Conservation (phyloP, 2,113 vertebrate genomes). For the Atherinomorus stipes region DNA sequence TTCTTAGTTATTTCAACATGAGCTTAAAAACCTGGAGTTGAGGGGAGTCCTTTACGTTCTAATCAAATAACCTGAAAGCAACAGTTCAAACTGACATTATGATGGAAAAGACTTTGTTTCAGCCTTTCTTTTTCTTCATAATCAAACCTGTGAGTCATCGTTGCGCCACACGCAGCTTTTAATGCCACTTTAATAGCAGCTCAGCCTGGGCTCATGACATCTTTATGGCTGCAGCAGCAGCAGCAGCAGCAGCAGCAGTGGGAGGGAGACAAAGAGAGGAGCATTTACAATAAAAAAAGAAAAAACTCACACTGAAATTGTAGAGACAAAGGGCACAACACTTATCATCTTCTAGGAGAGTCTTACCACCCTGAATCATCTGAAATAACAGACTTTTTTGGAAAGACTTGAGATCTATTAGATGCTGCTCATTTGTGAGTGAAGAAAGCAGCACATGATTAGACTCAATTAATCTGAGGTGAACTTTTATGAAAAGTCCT, state of each 20-base stretch:
- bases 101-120: neutral
- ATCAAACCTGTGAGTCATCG: conserved; percentile 39
- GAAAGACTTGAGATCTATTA: no score
- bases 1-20: no score
- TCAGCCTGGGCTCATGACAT: conserved; percentile 4
- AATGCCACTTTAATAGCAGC: conserved; percentile 26
- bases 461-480: no score
- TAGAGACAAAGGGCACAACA: neutral
- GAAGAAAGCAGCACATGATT: no score
- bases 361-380: no score
- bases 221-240: neutral
- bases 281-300: neutral
- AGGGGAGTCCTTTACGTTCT: no score
- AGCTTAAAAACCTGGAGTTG: no score
- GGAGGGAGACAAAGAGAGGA: neutral
- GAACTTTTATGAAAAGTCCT: no score
- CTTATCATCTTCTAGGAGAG: neutral
- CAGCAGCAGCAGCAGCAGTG: neutral
- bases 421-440: no score
- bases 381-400: no score
- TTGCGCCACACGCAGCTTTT: conserved; percentile 12
- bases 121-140: neutral
- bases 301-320: no score
- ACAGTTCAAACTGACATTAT: neutral
- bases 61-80: neutral